Evolutionary conservation across 2,888 invertebrate genomes (phyloP).

Genomic region (Acanthacorydalis orientalis): DNA sequence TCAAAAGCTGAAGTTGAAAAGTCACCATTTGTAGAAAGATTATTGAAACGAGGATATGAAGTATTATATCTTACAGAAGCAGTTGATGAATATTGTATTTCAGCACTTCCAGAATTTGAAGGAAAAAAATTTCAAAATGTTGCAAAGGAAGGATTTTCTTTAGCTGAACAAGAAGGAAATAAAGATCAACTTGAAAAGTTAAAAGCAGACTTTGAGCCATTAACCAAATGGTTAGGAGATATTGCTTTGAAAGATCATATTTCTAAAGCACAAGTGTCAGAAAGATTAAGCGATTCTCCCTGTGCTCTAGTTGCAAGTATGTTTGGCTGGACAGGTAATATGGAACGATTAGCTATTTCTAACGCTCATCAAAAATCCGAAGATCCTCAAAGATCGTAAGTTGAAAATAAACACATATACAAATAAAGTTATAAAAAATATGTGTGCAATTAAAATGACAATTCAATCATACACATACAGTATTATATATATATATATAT

Average conservation of each 20-base stretch:
- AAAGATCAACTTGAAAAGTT: slow-evolving; percentile 64
- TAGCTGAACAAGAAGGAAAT: slow-evolving; percentile 52
- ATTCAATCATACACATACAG: no score
- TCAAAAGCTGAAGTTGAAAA: slow-evolving; percentile 69
- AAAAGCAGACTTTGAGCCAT: slow-evolving; percentile 68
- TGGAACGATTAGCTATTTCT: slow-evolving; percentile 89
- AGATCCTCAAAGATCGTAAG: slow-evolving; percentile 63
- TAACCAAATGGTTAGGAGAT: slow-evolving; percentile 79
- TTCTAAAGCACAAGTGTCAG: slow-evolving; percentile 68
- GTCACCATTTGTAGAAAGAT: slow-evolving; percentile 91
- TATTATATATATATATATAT: no score
- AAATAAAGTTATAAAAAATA: background rate
- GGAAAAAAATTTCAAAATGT: slow-evolving; percentile 99
- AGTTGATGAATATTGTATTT: slow-evolving; percentile 95
- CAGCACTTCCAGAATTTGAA: slow-evolving; percentile 92
- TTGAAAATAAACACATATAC: slow-evolving; percentile 16
- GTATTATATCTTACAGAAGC: slow-evolving; percentile 89
- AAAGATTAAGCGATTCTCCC: slow-evolving; percentile 78
- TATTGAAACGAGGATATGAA: slow-evolving; percentile 87
- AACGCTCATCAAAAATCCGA: slow-evolving; percentile 95
- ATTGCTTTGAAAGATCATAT: slow-evolving; percentile 62
- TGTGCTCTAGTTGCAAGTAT: slow-evolving; percentile 91
- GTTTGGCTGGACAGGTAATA: slow-evolving; percentile 99
- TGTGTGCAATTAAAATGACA: no score
- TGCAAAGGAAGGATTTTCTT: slow-evolving; percentile 90